Base-by-base conservation (phyloP, 92 coral and sea anemone species). In the Epizoanthus rinbou region DNA sequence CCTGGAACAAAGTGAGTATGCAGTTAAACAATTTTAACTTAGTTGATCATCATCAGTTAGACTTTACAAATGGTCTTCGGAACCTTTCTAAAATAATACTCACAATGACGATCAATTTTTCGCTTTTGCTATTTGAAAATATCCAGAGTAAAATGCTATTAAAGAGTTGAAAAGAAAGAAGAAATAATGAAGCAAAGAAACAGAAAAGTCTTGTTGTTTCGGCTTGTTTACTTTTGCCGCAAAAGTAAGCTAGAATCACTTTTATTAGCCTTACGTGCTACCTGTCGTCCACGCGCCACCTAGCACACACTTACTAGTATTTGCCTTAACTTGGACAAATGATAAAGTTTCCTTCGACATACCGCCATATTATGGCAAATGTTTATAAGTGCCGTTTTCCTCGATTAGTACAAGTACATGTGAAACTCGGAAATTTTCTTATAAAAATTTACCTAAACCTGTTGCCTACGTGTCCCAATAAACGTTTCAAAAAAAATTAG, bases 401-500 rank as follows among this genome's bases (percentile, higher is more conserved):
- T 78, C 41, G 31, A 28, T 28, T 28, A 33, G 10, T 63, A 78
- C 56, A 35, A 56, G 64, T 41, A 19, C 23, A 6, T 78, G 43
- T 60, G 62, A 9, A 7, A 39, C n/a, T n/a, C n/a, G n/a, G 60
- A 62, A 78, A 3, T 31, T 14, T 37, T 74, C 57, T 23, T 13
- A 41, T 60, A 19, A 62, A 63, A 21, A 76, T 76, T 60, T 8
- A 33, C 22, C 58, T 7, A 37, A 18, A 60, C 64, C 28, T 59
- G 14, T 21, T 16, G 33, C 23, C 71, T 62, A 39, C 64, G 66
- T 43, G 71, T 11, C 19, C 35, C 43, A 76, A 37, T 39, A 35
- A 58, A 39, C 23, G 71, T n/a, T 78, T 41, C 57, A 76, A 25
- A 39, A 25, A 78, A 62, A 78, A 62, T 39, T 78, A 33, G 57